A percentile compares a stretch with the other conserved stretches of the same genome.
phyloP scores from a whole-genome alignment of 2,888 invertebrate genomes.

The Pyrgus malvae region DNA sequence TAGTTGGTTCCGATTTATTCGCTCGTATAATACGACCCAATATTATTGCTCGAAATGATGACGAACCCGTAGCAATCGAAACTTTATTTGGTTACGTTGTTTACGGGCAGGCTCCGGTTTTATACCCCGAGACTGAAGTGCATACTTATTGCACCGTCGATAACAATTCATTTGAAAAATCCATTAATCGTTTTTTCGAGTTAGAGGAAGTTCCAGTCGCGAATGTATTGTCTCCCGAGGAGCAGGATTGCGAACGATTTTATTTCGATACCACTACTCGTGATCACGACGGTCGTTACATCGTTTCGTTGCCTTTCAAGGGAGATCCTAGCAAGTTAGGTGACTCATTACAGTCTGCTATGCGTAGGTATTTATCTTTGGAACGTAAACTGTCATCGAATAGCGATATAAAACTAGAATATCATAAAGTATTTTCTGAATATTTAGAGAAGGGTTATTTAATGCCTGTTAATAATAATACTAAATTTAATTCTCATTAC shows the following conservation, averaged over 20 bases:
- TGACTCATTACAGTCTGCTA: not conserved
- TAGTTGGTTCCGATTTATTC: slow-evolving; percentile 18
- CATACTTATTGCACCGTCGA: slow-evolving; percentile 9
- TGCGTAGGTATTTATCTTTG: slow-evolving; percentile 5
- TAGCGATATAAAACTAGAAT: not conserved
- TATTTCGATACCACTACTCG: not conserved
- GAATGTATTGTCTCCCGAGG: not conserved
- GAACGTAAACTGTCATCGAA: slow-evolving; percentile 7
- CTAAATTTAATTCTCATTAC: slow-evolving; percentile 1
- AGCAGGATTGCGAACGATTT: not conserved
- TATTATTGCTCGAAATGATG: slow-evolving; percentile 2
- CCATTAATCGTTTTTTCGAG: slow-evolving; percentile 10
- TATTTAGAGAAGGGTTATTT: slow-evolving; percentile 21
- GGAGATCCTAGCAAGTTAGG: not conserved
- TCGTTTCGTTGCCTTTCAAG: not conserved
- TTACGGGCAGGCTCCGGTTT: slow-evolving; percentile 4
- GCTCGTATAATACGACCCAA: slow-evolving; percentile 11
- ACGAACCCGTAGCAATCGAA: slow-evolving; percentile 17
- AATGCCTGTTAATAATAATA: not conserved
- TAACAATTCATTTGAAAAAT: not conserved
- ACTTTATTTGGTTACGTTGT: slow-evolving; percentile 3
- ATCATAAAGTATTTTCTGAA: slow-evolving; percentile 15
- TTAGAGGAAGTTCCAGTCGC: slow-evolving; percentile 10
- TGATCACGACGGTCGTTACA: not conserved
- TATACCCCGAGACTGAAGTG: not conserved